phyloP scores from a whole-genome alignment of 2,797 vertebrate genomes.

The Lemur catta region DNA sequence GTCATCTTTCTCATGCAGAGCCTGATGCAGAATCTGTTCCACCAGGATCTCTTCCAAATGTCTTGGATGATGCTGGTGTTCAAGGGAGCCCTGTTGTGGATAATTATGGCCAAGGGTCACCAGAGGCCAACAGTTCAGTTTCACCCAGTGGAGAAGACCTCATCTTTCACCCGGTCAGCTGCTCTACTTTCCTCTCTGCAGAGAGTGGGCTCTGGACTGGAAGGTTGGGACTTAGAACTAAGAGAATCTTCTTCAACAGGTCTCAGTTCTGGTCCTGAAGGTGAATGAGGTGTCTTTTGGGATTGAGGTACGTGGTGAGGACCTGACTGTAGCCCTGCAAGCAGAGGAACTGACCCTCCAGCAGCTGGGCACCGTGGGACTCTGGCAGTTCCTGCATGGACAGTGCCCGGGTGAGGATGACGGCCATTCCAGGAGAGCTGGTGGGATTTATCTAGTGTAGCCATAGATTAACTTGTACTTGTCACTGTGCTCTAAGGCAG shows the following conservation, averaged over 20 bases:
- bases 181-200: constrained; percentile 12
- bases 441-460: not conserved
- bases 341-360: constrained; percentile 86
- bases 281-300: constrained; percentile 88
- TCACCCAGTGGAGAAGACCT: constrained; percentile 91
- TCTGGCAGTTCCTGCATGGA: constrained; percentile 87
- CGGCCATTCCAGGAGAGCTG: not conserved
- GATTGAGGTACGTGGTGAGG: constrained; percentile 88
- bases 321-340: constrained; percentile 89
- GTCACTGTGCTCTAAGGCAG: not conserved
- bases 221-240: not conserved
- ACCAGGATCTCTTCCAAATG: constrained; percentile 81
- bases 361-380: constrained; percentile 89
- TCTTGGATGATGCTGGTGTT: constrained; percentile 67
- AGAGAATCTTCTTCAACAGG: constrained; percentile 83
- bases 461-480: not conserved
- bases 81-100: constrained; percentile 86
- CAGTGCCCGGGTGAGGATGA: constrained; percentile 76
- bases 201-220: not conserved
- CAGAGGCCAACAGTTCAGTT: constrained; percentile 91
- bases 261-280: constrained; percentile 90
- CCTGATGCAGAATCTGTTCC: constrained; percentile 88
- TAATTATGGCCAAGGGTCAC: constrained; percentile 83
- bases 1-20: constrained; percentile 83
- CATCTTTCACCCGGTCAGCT: constrained; percentile 88